Evolutionary conservation across 2,797 vertebrate species (phyloP), one percentile per base, ranked within the genome.

Genomic region (Odontamblyopus lacepedii): DNA sequence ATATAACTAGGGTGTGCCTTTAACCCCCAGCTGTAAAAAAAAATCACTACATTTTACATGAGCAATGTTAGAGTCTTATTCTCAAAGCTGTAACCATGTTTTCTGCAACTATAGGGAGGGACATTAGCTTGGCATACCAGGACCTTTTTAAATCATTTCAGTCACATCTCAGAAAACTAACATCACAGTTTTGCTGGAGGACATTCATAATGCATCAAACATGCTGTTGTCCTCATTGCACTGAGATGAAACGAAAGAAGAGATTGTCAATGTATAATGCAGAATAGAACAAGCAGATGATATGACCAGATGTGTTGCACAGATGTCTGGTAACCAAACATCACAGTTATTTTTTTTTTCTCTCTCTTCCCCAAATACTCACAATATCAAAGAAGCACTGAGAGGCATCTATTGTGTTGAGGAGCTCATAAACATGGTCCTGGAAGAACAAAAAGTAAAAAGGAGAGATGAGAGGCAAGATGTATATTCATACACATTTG

Each of bases 351-450:
- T 4, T n/a, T 5, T 44, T 44, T 64, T 63, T 7, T 32, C 8
- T 29, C 26, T 29, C 41, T 19, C 27, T 57, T 15, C 11, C 3
- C 9, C 55, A 1, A 65, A 65, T 83, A 94, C 97, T 96, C 89
- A 98, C 97, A 0, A 98, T 96, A 86, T 98, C 91, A 15, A 98
- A 96, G 92, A 92, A 96, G 82, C 97, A 97, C 87, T 96, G 96
- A 87, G 87, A 95, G 85, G 96, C 96, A 6, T 98, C 97, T 0
- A 98, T 96, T 74, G 95, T 95, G 90, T 97, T 98, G 75, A 99
- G 93, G 85, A 98, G 83, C 89, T 98, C 97, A 70, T 97, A 98
- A 19, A 97, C 97, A 6, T 99, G 95, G 77, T 98, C 97, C 97
- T 99, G 78, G 48, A 81, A 74, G 15, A 75, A 65, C 16, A 79